phyloP scores from a whole-genome alignment of 2,113 vertebrate genomes.

The Microcebus lehilahytsara region DNA sequence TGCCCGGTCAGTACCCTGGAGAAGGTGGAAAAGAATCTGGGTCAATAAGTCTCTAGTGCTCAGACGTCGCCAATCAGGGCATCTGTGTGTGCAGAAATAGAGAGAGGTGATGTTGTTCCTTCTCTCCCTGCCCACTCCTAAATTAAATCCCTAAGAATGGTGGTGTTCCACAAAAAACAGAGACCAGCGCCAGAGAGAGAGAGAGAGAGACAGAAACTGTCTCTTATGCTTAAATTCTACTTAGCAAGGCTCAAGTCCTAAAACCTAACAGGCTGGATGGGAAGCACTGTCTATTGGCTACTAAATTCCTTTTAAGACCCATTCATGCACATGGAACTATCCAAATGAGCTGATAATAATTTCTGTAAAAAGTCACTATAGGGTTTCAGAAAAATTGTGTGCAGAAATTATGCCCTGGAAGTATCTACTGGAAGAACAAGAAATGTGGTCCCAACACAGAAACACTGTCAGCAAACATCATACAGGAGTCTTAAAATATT shows the following conservation, averaged over 20 bases:
- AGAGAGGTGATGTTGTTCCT: not conserved
- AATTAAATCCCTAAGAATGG: slow-evolving; percentile 7
- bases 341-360: slow-evolving; percentile 45
- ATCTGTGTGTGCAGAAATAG: not conserved
- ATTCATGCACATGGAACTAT: not conserved
- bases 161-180: not conserved
- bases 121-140: not conserved
- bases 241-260: not conserved
- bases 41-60: slow-evolving; percentile 53
- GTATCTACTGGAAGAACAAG: not conserved
- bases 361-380: not conserved
- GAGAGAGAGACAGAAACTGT: not conserved
- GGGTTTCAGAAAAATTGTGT: slow-evolving; percentile 8
- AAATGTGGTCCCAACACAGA: not conserved
- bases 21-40: not conserved
- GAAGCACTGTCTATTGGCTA: not conserved
- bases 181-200: not conserved
- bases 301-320: slow-evolving; percentile 6
- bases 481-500: not conserved
- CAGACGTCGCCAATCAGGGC: not conserved
- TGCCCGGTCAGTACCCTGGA: not conserved
- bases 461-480: not conserved
- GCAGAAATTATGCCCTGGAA: not conserved
- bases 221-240: not conserved
- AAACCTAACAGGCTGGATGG: not conserved